Evolutionary conservation across 2,113 vertebrate genomes (phyloP), one percentile per base, ranked within the genome.

Genomic region (Anolis carolinensis): DNA sequence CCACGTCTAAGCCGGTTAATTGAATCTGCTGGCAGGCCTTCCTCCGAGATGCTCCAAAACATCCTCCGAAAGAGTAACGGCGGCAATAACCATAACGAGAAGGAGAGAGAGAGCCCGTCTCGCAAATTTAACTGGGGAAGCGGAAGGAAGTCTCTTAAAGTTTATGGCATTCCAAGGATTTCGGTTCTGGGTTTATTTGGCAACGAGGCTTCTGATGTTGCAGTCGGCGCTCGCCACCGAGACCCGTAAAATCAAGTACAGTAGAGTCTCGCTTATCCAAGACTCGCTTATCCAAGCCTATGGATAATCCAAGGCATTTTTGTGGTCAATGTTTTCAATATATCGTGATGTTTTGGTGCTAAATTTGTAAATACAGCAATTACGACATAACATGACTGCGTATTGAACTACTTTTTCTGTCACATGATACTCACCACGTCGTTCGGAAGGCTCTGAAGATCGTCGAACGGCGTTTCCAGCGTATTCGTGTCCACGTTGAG

Each of bases 401-500:
- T n/a, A n/a, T n/a, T n/a, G n/a, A n/a, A n/a, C n/a, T n/a, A n/a
- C n/a, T n/a, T n/a, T n/a, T n/a, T n/a, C n/a, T n/a, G n/a, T n/a
- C n/a, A n/a, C n/a, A n/a, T n/a, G n/a, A n/a, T 91, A 96, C 97
- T 68, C 76, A 99, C 99, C 97, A 99, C 98, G 18, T 99, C 99
- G 32, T 97, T 98, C 63, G 99, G 99, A 76, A 99, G 97, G 91
- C 96, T 98, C 94, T 99, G 98, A 30, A 99, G 98, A 93, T 99
- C 99, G 81, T 99, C 97, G 87, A 98, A 99, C 16, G 98, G 98
- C 0, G 97, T 98, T 94, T 99, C 98, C 94, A 99, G 93, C 18
- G 98, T 99, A 95, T 99, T 99, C 68, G 98, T 98, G 96, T 99
- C 98, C 44, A 99, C 98, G 0, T 99, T 99, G n/a, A 99, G 95